Evolutionary conservation across 1,140 invertebrate genomes (phyloP).

Genomic region (Probaryconus sp.): DNA sequence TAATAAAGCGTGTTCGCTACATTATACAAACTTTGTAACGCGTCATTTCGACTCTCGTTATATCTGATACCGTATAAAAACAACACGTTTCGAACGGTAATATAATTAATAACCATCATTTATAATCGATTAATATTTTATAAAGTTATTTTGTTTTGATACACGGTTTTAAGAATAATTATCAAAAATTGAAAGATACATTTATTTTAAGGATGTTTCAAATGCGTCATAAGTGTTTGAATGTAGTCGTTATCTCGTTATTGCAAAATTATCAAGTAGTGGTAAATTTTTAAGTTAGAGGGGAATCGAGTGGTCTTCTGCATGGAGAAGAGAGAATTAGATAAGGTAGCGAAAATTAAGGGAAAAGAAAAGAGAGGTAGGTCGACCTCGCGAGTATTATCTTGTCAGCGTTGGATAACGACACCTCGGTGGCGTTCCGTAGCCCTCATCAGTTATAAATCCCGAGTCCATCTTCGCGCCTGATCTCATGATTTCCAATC

Average conservation of each 20-base stretch:
- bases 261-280: slow-evolving; percentile 61
- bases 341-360: slow-evolving; percentile 56
- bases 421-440: slow-evolving; percentile 73
- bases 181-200: too few relatives aligned
- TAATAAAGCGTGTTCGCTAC: slow-evolving; percentile 16
- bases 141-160: too few relatives aligned
- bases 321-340: slow-evolving; percentile 51
- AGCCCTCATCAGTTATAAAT: slow-evolving; percentile 76
- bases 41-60: too few relatives aligned
- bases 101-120: too few relatives aligned
- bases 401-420: slow-evolving; percentile 75
- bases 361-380: slow-evolving; percentile 37
- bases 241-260: slow-evolving; percentile 65
- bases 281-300: slow-evolving; percentile 49
- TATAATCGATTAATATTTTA: too few relatives aligned
- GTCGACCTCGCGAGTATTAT: slow-evolving; percentile 73
- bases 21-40: slow-evolving; percentile 12
- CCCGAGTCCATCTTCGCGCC: slow-evolving; percentile 55
- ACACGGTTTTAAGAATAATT: too few relatives aligned
- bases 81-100: too few relatives aligned
- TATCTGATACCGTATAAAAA: background rate
- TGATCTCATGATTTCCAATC: slow-evolving; percentile 67
- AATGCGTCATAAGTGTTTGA: background rate
- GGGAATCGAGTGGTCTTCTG: slow-evolving; percentile 62
- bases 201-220: too few relatives aligned